phyloP scores from a whole-genome alignment of 2,888 invertebrate genomes.

The Drosophila maculinotata region DNA sequence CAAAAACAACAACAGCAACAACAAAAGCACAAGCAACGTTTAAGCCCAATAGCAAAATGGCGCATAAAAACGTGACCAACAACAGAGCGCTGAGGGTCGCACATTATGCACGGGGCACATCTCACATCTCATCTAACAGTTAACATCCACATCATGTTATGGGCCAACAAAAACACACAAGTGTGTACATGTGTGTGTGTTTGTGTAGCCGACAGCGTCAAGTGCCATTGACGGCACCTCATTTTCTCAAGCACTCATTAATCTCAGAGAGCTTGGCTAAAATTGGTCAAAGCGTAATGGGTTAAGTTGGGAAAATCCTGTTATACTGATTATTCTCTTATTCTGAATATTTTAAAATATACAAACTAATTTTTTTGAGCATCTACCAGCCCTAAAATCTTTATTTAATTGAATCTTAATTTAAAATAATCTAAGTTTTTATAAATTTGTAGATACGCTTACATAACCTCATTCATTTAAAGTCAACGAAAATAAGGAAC shows the following conservation, averaged over 20 bases:
- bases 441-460: no score
- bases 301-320: neutral
- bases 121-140: conserved; percentile 41
- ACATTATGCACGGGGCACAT: conserved; percentile 20
- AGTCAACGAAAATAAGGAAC: neutral
- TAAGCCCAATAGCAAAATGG: conserved; percentile 35
- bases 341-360: no score
- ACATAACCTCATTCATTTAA: neutral
- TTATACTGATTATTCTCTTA: no score
- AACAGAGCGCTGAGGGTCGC: conserved; percentile 35
- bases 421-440: no score
- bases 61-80: conserved; percentile 69
- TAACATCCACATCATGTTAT: conserved; percentile 44
- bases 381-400: no score
- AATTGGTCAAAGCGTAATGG: conserved; percentile 47
- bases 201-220: conserved; percentile 39
- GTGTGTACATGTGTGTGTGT: neutral
- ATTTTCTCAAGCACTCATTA: conserved; percentile 76
- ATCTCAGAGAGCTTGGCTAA: conserved; percentile 49
- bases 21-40: conserved; percentile 14
- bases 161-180: conserved; percentile 44
- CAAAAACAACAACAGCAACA: conserved; percentile 19
- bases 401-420: no score
- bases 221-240: conserved; percentile 74
- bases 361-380: no score